Base-by-base conservation (phyloP, 2,797 vertebrate species). In the Nothura maculosa region DNA sequence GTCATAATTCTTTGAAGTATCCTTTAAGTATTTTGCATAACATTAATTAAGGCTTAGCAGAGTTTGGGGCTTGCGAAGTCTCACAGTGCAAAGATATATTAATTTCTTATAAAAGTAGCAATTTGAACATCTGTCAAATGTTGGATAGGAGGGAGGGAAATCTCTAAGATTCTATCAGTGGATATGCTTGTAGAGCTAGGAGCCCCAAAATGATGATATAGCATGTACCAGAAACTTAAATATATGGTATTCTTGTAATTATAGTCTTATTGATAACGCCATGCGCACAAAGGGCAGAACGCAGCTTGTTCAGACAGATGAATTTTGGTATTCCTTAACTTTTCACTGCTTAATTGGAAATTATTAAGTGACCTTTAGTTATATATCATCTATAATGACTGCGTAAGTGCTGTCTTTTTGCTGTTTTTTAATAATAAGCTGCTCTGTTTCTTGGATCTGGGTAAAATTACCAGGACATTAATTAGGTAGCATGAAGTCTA, bases 41-140 rank as follows among this genome's bases (percentile, higher is more conserved):
- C 34, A 60, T 75, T 92, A 84, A 88, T 88, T 91, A 84, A 60
- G 47, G 58, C 38, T 62, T 87, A 67, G 73, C 54, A 38, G 69
- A 62, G 18, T 32, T 18, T 52, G 48, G n/a, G 48, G 67, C 89
- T 85, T 47, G 78, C 72, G 81, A 55, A 64, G 27, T 48, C 91
- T 84, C 34, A 55, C 2, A 2, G 87, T 80, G 73, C 25, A 38
- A 24, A 43, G 63, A 75, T 73, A 28, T 85, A 12, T 54, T 85
- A 40, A 28, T 78, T 93, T 69, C 76, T 36, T 45, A 55, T 34
- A n/a, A 25, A 74, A 87, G 36, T n/a, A 40, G 54, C 47, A n/a
- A 38, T 90, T 87, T 75, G 75, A 84, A 77, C 64, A 81, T 40
- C 45, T 62, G 85, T 74, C 38, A 28, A 68, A 34, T 25, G 20